Conservation (phyloP, 1,140 invertebrate genomes). For the silkworm (Bombyx mori) region DNA sequence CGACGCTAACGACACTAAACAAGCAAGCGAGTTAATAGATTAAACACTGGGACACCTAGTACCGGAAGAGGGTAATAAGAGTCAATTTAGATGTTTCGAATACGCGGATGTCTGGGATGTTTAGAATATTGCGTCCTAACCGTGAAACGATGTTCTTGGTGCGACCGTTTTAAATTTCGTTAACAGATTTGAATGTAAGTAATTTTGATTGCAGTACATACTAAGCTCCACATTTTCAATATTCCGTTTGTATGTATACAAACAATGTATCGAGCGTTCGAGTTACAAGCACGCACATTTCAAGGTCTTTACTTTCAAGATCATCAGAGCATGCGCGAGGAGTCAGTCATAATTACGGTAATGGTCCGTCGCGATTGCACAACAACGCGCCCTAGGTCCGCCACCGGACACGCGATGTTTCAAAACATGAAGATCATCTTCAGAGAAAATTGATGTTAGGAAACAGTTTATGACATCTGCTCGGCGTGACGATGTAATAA, state of each 20-base stretch:
- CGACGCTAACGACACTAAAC: neutral
- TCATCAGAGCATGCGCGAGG: conserved; percentile 58
- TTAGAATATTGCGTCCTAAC: neutral
- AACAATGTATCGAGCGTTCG: conserved; percentile 46
- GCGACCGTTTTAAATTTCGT: too few relatives aligned
- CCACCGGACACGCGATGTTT: conserved; percentile 38
- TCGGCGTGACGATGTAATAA: too few relatives aligned
- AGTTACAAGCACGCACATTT: conserved; percentile 22
- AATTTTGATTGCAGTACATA: too few relatives aligned
- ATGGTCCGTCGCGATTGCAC: conserved; percentile 28
- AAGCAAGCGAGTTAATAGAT: neutral
- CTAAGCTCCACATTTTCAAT: too few relatives aligned
- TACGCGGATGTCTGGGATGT: neutral
- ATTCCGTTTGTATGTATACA: conserved; percentile 29
- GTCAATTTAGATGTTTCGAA: conserved; percentile 2
- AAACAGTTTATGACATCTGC: too few relatives aligned
- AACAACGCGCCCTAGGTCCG: conserved; percentile 9
- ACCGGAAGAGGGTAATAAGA: conserved; percentile 3
- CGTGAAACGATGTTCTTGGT: neutral
- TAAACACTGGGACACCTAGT: conserved; percentile 1
- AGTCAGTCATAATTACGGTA: conserved; percentile 60
- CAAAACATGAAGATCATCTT: conserved; percentile 23
- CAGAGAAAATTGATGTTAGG: conserved; percentile 16
- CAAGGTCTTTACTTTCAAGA: conserved; percentile 70
- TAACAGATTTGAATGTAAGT: too few relatives aligned